Evolutionary conservation across 1,140 invertebrate genomes (phyloP), one percentile per base, ranked within the genome.

Genomic region (Pseudomyrmex concolor): DNA sequence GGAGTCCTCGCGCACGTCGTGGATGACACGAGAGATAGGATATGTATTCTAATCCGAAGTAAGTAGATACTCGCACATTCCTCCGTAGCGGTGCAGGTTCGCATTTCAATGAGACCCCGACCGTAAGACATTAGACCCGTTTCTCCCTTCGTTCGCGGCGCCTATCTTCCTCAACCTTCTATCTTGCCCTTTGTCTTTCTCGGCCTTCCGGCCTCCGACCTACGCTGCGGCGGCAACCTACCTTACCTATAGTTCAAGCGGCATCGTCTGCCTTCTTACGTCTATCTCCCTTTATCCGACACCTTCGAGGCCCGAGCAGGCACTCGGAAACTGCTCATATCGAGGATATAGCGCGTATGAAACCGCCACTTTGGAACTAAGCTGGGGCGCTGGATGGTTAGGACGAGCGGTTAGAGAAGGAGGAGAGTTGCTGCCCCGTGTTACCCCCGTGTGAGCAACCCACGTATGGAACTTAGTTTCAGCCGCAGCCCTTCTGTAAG

Each of bases 291-390:
- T 83, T 77, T 81, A 80, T 80, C 83, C 74, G 50, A 76, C 57
- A 60, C 68, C 72, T 76, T 25, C 48, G 76, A 51, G 34, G n/a
- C 48, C 9, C 81, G 72, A 67, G 25, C 84, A 67, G 74, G 77
- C 70, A 74, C 83, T 85, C 48, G 83, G 83, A 59, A 86, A 89
- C 84, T 89, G 81, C 83, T 87, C 88, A 86, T 88, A 90, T 91
- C 87, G 82, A 51, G 68, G 66, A 84, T 83, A 80, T 66, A 85
- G 63, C 83, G 78, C 89, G 89, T 84, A 90, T 84, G 89, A 90
- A 91, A 90, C 89, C 89, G 67, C 89, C 86, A 90, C 87, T 91
- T 91, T 85, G 89, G 70, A 91, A 91, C 86, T 91, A 88, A 91
- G 85, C 78, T 60, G 83, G 48, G 57, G 64, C 57, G 82, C 50